Evolutionary conservation across 2,113 vertebrate genomes (phyloP).

Genomic region (Myrmophylax atrothorax): DNA sequence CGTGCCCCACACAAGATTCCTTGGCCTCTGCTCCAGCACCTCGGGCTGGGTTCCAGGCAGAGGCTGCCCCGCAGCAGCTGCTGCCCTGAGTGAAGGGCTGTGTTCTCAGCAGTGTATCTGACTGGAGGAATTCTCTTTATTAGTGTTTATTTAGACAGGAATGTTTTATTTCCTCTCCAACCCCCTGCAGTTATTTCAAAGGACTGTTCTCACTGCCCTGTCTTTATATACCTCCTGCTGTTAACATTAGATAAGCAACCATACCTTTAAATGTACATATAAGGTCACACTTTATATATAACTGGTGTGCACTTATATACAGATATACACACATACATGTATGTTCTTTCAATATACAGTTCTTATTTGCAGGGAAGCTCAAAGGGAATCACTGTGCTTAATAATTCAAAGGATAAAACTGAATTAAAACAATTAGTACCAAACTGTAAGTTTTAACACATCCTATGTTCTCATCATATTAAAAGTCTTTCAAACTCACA

Average conservation of each 20-base stretch:
- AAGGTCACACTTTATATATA: neutral
- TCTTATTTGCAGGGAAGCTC: neutral
- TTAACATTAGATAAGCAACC: neutral
- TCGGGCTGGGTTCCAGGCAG: neutral
- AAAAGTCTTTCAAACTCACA: neutral
- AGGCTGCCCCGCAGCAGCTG: neutral
- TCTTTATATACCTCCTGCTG: neutral
- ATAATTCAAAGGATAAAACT: neutral
- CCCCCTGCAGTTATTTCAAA: neutral
- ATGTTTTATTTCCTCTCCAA: neutral
- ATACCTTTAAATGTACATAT: neutral
- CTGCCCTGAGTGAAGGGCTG: neutral
- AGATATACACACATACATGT: accelerated
- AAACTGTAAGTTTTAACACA: neutral
- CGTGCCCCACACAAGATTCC: neutral
- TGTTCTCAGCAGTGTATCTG: neutral
- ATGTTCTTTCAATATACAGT: neutral
- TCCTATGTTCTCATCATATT: neutral
- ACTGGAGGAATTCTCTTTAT: neutral
- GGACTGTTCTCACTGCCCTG: neutral
- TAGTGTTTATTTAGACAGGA: neutral
- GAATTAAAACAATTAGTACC: neutral
- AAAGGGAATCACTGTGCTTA: neutral
- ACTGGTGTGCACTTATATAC: neutral
- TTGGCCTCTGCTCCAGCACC: neutral